A percentile compares a stretch with the other conserved stretches of the same genome.
Conservation (phyloP, 2,113 vertebrate species). For the Jaculus jaculus region DNA sequence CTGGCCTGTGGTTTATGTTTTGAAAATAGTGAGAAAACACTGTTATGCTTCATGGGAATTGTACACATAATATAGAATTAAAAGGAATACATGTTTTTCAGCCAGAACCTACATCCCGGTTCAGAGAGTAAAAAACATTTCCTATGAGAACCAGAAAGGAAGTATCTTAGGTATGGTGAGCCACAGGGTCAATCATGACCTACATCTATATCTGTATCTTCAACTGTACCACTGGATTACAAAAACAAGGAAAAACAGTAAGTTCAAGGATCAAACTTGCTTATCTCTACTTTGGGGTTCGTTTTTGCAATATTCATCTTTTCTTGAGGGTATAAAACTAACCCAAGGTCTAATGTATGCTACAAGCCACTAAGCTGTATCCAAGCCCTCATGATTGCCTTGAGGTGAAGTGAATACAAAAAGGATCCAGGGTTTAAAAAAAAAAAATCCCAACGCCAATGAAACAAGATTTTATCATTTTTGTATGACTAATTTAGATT, state of each 20-base stretch:
- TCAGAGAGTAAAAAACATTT: background rate
- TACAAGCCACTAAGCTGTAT: too few species aligned
- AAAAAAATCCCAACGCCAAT: background rate
- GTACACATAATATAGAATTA: background rate
- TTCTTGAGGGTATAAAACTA: too few species aligned
- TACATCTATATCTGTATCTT: background rate
- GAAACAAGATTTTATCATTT: background rate
- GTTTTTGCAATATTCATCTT: background rate
- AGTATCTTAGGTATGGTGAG: background rate
- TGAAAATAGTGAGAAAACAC: background rate
- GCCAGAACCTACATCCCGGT: background rate
- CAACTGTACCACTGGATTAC: background rate
- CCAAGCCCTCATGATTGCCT: background rate
- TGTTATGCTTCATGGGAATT: background rate
- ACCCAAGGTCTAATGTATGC: too few species aligned
- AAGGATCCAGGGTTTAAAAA: background rate
- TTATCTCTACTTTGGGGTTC: background rate
- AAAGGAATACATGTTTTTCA: background rate
- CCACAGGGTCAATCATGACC: background rate
- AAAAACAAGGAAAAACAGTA: background rate
- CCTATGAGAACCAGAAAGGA: background rate
- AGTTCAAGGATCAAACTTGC: background rate
- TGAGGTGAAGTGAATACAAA: background rate
- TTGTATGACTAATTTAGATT: background rate
- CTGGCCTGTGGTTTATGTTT: background rate